These are phyloP conservation scores for human DNA, from an alignment of 2,113 vertebrate genomes.

Conservation along the genomic window DNA sequence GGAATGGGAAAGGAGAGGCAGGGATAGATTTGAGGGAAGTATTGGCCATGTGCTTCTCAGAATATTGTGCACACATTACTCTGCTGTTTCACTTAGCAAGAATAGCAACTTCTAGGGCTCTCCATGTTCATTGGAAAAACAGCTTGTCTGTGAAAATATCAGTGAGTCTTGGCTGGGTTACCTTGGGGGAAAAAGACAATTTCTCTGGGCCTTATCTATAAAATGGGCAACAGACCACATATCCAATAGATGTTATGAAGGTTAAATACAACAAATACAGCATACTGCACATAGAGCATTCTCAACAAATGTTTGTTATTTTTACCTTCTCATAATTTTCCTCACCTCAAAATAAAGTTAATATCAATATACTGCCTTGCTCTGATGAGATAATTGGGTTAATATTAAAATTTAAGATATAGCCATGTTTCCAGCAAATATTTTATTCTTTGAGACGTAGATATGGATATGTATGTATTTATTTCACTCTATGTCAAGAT, in stretches of 20 bases:
- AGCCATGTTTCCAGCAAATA: not conserved
- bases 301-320: not conserved
- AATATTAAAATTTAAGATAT: not conserved
- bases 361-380: not conserved
- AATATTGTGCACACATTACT: rapidly evolving
- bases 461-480: not conserved
- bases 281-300: not conserved
- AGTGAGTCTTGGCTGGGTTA: not conserved
- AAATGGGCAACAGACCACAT: not conserved
- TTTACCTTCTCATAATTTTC: not conserved
- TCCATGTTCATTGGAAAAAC: not conserved
- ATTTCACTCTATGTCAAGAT: constrained; percentile 12
- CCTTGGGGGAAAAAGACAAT: not conserved
- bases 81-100: not conserved
- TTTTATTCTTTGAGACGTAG: constrained; percentile 15
- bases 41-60: not conserved
- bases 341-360: not conserved
- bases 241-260: not conserved
- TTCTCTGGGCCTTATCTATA: not conserved
- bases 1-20: not conserved
- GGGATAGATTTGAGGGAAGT: not conserved
- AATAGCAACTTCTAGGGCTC: not conserved
- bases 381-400: not conserved
- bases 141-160: not conserved
- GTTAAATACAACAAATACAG: not conserved